Percentiles rank a stretch among this genome's conserved stretches.
These are phyloP conservation scores for Volucella inflata DNA, from an alignment of 2,888 invertebrate genomes.

Conservation along the genomic window DNA sequence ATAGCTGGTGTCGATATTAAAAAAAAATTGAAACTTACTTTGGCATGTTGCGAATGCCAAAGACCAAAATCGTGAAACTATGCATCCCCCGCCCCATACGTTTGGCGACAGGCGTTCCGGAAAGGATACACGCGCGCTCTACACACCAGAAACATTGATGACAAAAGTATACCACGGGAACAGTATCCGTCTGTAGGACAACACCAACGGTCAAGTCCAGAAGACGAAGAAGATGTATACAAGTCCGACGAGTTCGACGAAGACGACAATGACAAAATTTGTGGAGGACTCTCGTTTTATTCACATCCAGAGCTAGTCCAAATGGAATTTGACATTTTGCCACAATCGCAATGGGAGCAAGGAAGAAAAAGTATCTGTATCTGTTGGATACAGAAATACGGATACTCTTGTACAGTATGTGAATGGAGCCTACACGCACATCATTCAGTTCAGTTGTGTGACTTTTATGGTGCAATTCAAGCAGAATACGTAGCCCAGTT, in stretches of 20 bases:
- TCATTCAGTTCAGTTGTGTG: slow-evolving; percentile 67
- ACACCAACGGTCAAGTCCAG: background rate
- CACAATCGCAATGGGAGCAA: background rate
- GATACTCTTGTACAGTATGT: slow-evolving; percentile 47
- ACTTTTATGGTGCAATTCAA: slow-evolving; percentile 46
- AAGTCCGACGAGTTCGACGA: background rate
- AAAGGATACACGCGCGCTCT: slow-evolving; percentile 48
- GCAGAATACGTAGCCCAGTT: slow-evolving; percentile 39
- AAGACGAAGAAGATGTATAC: too few species aligned
- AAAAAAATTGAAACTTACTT: slow-evolving; percentile 81
- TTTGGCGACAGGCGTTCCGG: slow-evolving; percentile 1
- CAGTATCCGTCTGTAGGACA: slow-evolving; percentile 53
- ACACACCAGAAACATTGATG: slow-evolving; percentile 32
- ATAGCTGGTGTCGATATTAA: slow-evolving; percentile 84
- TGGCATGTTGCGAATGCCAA: slow-evolving; percentile 83
- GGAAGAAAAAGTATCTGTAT: slow-evolving; percentile 19
- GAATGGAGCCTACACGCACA: slow-evolving; percentile 75
- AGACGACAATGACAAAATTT: slow-evolving; percentile 18
- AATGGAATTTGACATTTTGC: slow-evolving; percentile 66
- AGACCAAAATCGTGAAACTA: slow-evolving; percentile 83
- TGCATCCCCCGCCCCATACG: slow-evolving; percentile 61
- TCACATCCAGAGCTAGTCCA: slow-evolving; percentile 1
- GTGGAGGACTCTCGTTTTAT: slow-evolving; percentile 21
- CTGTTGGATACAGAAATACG: slow-evolving; percentile 6
- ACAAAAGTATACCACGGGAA: slow-evolving; percentile 62